phyloP scores from a whole-genome alignment of 2,113 vertebrate species.

The Leuciscus idus region DNA sequence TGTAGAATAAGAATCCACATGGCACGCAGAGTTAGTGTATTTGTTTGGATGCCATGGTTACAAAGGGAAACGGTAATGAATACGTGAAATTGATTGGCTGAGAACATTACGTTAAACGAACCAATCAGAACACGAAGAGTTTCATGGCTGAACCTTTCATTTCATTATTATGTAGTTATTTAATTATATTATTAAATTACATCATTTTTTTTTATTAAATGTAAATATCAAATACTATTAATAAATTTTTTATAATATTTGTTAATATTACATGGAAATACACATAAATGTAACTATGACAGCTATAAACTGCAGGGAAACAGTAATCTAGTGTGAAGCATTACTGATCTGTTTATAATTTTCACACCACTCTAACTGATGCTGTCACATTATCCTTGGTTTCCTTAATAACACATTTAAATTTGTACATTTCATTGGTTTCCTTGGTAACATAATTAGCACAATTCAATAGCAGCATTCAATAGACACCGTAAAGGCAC shows the following conservation, averaged over 20 bases:
- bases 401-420: neutral
- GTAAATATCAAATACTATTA: no score
- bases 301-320: neutral
- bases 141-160: no score
- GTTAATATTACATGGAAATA: neutral
- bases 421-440: neutral
- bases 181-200: no score
- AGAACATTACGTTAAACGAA: no score
- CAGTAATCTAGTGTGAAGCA: neutral
- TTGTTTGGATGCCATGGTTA: no score
- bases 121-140: no score
- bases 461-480: neutral
- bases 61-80: no score
- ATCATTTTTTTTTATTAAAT: no score
- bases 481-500: neutral
- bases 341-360: neutral
- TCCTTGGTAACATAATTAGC: constrained; percentile 1
- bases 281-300: neutral
- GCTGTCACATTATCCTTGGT: neutral
- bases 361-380: neutral
- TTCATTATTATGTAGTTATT: no score
- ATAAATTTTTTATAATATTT: neutral
- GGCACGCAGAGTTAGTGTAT: no score
- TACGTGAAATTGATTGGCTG: no score
- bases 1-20: no score